Conservation (phyloP, 64 coral and sea anemone genomes). For the Pocillopora verrucosa region DNA sequence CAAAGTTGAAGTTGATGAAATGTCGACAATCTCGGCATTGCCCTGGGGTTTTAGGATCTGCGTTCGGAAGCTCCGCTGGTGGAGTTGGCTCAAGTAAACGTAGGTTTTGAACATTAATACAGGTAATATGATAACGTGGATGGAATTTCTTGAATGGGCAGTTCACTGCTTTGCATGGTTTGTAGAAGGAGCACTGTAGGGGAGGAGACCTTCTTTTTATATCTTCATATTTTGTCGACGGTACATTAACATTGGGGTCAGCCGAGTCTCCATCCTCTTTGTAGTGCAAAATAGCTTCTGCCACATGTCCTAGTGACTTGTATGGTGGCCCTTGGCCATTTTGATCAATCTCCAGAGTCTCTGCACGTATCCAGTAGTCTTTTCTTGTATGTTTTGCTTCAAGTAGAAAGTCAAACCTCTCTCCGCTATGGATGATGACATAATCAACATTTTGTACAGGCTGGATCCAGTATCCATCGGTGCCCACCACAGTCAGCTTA, state of each 20-base stretch:
- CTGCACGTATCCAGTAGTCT: constrained; percentile 57
- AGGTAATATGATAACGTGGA: background rate
- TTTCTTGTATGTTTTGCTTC: constrained; percentile 8
- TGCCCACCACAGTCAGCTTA: constrained; percentile 52
- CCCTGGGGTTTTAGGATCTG: background rate
- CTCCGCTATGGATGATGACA: constrained; percentile 62
- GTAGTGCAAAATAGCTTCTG: constrained; percentile 58
- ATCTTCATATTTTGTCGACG: background rate
- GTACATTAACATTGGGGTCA: constrained; percentile 19
- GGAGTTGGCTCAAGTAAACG: constrained; percentile 31
- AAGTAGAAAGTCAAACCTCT: constrained; percentile 73
- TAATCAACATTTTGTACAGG: constrained; percentile 56
- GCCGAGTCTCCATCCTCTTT: background rate
- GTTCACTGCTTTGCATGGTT: constrained; percentile 60
- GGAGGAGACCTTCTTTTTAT: background rate
- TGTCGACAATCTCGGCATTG: background rate
- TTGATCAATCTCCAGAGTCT: constrained; percentile 48
- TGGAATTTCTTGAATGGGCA: constrained; percentile 50
- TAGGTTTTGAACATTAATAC: constrained; percentile 38
- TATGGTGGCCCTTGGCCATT: background rate
- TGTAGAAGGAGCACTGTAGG: background rate
- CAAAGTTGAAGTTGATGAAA: constrained; percentile 70
- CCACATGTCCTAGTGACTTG: constrained; percentile 28
- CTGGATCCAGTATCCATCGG: constrained; percentile 56
- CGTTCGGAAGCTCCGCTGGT: constrained; percentile 33